phyloP scores from a whole-genome alignment of 2,113 vertebrate genomes.

The Ailurus styani region DNA sequence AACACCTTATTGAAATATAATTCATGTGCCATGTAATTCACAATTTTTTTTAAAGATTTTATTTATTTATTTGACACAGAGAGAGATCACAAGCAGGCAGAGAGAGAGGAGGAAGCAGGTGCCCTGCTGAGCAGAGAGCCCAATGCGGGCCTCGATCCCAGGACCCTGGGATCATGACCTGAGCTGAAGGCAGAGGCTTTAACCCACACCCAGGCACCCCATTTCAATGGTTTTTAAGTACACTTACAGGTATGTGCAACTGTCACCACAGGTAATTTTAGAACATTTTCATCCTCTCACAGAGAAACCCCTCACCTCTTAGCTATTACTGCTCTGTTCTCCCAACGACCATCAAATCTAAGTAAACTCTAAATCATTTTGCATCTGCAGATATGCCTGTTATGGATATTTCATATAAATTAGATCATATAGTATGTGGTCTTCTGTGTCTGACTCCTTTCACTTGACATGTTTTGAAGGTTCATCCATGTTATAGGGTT shows the following conservation, averaged over 20 bases:
- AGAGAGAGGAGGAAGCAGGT: no score
- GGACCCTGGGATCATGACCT: no score
- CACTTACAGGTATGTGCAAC: background rate
- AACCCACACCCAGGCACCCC: no score
- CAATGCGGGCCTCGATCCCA: no score
- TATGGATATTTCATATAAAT: background rate
- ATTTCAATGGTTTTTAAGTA: background rate
- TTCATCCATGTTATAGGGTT: background rate
- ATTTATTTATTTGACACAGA: no score
- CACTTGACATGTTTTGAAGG: background rate
- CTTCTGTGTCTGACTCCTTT: background rate
- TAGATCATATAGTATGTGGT: background rate
- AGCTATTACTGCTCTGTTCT: background rate
- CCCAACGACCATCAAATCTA: background rate
- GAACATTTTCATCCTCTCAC: background rate
- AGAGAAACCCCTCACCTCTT: background rate
- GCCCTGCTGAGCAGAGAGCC: no score
- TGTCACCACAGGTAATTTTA: background rate
- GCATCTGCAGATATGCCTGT: background rate
- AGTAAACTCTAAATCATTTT: background rate
- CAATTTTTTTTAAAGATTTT: no score
- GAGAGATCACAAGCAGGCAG: no score
- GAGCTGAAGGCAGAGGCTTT: no score
- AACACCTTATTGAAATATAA: background rate
- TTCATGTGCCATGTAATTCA: background rate